These are phyloP conservation scores for Prorops nasuta DNA, from an alignment of 1,140 invertebrate species.

Conservation along the genomic window DNA sequence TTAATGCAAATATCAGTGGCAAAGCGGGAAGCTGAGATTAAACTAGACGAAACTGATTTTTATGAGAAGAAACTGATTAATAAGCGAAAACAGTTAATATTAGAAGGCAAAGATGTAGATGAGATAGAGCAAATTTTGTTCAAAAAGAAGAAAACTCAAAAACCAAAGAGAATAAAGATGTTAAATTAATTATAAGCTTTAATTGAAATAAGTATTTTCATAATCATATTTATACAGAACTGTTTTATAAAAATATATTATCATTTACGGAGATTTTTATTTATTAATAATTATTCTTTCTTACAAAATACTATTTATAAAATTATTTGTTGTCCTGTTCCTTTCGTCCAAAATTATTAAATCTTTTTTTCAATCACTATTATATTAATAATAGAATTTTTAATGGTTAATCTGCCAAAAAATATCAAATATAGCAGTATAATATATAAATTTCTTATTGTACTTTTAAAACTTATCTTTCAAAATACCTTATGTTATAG, in stretches of 20 bases:
- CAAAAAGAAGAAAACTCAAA: constrained; percentile 19
- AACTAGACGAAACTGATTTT: constrained; percentile 88
- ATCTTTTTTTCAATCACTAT: too few relatives aligned
- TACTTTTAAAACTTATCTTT: not conserved
- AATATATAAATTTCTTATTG: not conserved
- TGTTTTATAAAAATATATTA: not conserved
- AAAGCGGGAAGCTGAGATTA: constrained; percentile 87
- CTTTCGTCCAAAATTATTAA: too few relatives aligned
- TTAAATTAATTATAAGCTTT: not conserved
- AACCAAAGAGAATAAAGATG: not conserved
- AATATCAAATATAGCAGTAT: not conserved
- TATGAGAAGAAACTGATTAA: constrained; percentile 86
- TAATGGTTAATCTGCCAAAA: too few relatives aligned
- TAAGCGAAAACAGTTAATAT: constrained; percentile 81
- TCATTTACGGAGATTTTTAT: not conserved
- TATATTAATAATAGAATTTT: too few relatives aligned
- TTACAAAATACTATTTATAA: not conserved
- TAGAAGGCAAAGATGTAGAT: constrained; percentile 81
- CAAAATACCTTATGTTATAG: not conserved
- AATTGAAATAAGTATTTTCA: not conserved
- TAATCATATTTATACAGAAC: too few relatives aligned
- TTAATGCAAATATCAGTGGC: constrained; percentile 89
- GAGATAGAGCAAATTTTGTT: constrained; percentile 59
- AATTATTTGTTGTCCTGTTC: too few relatives aligned
- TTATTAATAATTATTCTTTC: not conserved